phyloP scores from a whole-genome alignment of 2,797 vertebrate genomes.

The Pseudomugil tenellus region DNA sequence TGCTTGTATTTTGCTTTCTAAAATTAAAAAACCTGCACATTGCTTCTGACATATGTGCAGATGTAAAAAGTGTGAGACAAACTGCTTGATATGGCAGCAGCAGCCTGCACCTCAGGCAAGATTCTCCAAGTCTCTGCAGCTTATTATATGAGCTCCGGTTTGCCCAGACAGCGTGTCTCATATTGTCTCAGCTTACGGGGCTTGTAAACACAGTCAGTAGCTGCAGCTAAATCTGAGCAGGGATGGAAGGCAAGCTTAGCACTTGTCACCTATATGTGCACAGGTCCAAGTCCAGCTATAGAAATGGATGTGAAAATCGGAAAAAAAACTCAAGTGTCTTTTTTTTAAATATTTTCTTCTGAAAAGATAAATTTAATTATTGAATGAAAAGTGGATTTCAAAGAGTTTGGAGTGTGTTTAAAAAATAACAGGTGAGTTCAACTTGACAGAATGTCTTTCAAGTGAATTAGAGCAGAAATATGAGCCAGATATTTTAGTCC shows the following conservation, averaged over 20 bases:
- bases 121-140: slow-evolving; percentile 3
- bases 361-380: not conserved
- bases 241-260: not conserved
- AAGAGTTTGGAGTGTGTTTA: too few relatives aligned
- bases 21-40: not conserved
- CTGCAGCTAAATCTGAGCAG: slow-evolving; percentile 38
- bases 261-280: not conserved
- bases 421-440: too few relatives aligned
- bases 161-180: slow-evolving; percentile 10
- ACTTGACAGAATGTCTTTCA: too few relatives aligned
- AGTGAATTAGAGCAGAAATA: too few relatives aligned
- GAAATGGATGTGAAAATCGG: too few relatives aligned
- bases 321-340: not conserved
- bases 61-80: slow-evolving; percentile 7
- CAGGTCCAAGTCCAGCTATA: not conserved
- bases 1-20: not conserved
- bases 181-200: slow-evolving; percentile 28
- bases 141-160: slow-evolving; percentile 21
- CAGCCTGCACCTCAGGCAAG: not conserved
- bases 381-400: not conserved
- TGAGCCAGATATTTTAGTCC: too few relatives aligned
- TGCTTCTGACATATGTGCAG: not conserved
- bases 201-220: slow-evolving; percentile 26
- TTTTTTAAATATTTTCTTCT: not conserved
- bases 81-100: slow-evolving; percentile 5